phyloP scores from a whole-genome alignment of 2,113 vertebrate species.

The Bubalus kerabau region DNA sequence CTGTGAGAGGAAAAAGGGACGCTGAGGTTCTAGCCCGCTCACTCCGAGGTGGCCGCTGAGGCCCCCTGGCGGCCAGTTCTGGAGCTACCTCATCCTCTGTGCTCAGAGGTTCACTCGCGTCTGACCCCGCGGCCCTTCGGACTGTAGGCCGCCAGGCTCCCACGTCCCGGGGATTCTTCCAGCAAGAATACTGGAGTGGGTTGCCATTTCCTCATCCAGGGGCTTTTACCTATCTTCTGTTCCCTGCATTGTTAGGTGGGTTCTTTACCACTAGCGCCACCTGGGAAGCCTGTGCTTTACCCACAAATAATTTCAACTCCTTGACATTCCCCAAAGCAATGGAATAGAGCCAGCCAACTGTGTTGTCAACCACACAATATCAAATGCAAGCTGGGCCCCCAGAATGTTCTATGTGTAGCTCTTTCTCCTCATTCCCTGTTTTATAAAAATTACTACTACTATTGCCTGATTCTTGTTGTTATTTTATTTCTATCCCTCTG shows the following conservation, averaged over 20 bases:
- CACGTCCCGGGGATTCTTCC: not conserved
- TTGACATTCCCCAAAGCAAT: no score
- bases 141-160: not conserved
- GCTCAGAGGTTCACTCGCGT: fast-evolving
- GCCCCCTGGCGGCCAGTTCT: no score
- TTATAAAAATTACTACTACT: not conserved
- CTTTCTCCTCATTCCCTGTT: not conserved
- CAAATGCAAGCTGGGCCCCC: fast-evolving
- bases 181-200: not conserved
- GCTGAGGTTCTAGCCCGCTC: fast-evolving
- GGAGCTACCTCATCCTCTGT: not conserved
- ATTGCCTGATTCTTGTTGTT: not conserved
- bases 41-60: fast-evolving
- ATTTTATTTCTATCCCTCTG: not conserved
- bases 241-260: not conserved
- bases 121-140: fast-evolving
- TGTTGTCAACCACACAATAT: no score
- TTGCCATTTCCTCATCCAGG: not conserved
- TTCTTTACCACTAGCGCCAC: not conserved
- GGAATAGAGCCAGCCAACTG: not conserved
- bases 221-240: not conserved
- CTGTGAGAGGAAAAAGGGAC: not conserved
- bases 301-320: not conserved
- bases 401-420: not conserved
- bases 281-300: not conserved